phyloP scores from a whole-genome alignment of 64 coral and sea anemone species.

The Porites lutea region DNA sequence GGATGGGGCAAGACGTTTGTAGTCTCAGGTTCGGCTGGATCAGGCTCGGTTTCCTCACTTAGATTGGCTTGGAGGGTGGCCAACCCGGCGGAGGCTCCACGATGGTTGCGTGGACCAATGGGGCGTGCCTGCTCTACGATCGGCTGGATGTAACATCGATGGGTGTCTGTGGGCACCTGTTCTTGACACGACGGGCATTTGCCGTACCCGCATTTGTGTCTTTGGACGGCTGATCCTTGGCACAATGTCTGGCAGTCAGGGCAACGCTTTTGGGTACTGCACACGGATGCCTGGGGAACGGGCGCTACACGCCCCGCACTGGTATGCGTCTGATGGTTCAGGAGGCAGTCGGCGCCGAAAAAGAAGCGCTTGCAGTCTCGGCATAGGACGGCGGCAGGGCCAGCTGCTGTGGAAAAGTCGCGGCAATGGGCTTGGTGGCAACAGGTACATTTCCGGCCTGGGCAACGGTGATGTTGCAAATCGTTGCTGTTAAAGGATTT shows the following conservation, averaged over 20 bases:
- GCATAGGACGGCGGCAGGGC: neutral
- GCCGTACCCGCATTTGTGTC: too few relatives aligned
- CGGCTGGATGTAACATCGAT: too few relatives aligned
- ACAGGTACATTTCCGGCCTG: neutral
- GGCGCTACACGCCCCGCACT: neutral
- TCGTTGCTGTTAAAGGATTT: constrained; percentile 30
- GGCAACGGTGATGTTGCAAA: neutral
- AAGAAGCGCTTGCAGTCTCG: neutral
- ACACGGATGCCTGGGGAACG: neutral
- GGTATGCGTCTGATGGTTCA: neutral
- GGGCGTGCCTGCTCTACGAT: too few relatives aligned
- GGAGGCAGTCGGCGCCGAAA: neutral
- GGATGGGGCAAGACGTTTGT: neutral
- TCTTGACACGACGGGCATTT: too few relatives aligned
- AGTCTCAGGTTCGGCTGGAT: too few relatives aligned
- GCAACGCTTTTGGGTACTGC: neutral
- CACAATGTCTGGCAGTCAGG: too few relatives aligned
- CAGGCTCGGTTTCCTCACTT: neutral
- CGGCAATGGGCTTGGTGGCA: neutral
- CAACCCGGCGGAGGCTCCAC: too few relatives aligned
- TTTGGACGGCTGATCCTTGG: too few relatives aligned
- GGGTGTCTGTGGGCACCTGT: too few relatives aligned
- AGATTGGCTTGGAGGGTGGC: too few relatives aligned
- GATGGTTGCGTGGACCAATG: too few relatives aligned
- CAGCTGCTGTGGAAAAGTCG: neutral